Conservation (phyloP, 2,797 vertebrate genomes). For the Coregonus sp. region DNA sequence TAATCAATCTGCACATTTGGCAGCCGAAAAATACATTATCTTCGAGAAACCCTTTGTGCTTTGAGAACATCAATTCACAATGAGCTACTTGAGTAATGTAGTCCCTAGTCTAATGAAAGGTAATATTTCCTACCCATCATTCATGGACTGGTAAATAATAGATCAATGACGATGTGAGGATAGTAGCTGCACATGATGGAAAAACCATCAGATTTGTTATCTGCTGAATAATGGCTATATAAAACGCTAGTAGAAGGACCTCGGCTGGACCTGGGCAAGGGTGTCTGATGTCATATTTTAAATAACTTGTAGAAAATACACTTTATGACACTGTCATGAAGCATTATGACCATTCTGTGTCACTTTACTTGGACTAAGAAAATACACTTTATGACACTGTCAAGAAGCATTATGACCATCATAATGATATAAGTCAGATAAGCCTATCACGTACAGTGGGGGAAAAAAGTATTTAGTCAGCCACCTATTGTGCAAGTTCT, state of each 20-base stretch:
- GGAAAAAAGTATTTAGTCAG: too few relatives aligned
- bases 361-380: too few relatives aligned
- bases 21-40: background rate
- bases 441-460: too few relatives aligned
- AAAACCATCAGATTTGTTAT: background rate
- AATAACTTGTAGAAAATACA: too few relatives aligned
- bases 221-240: background rate
- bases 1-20: background rate
- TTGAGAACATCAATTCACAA: background rate
- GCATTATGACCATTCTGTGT: too few relatives aligned
- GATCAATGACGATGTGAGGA: background rate
- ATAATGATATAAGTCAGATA: too few relatives aligned
- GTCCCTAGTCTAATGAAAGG: background rate
- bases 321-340: too few relatives aligned
- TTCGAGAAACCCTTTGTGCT: background rate
- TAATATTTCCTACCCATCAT: background rate
- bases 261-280: background rate
- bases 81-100: background rate
- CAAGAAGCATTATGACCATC: too few relatives aligned
- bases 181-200: background rate
- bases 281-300: background rate
- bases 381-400: too few relatives aligned
- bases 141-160: background rate
- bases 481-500: too few relatives aligned
- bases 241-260: background rate